Evolutionary conservation across 2,797 vertebrate genomes (phyloP), one percentile per base, ranked within the genome.

Genomic region (Sylvilagus floridanus): DNA sequence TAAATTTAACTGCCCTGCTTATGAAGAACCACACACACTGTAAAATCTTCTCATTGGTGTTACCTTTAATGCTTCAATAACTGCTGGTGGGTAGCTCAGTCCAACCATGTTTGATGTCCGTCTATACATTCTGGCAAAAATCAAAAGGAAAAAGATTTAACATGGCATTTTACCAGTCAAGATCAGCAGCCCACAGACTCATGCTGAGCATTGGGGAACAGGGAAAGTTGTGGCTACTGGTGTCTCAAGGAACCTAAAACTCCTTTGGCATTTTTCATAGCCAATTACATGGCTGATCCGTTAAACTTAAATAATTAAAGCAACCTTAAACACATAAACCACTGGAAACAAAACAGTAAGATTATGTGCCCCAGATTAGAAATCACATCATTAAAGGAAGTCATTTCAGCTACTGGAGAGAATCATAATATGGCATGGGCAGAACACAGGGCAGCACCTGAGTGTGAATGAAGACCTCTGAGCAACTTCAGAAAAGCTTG

Each of bases 11-110:
- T 76, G 0, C 28, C n/a, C 17, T 62, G 86, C 89, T 63, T 65
- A 75, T 35, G 63, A 17, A 5, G 28, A 63, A 68, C 26, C 5
- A 24, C 30, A 21, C 16, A 73, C 10, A 79, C 0, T 73, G 1
- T 57, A 57, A 66, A 69, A n/a, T 1, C 50, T 52, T 82, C 94
- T 94, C 30, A 42, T 14, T 22, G 0, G 26, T 7, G 87, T 98
- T 99, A 99, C 99, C 99, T 99, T 99, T 92, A 99, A 98, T 77
- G 98, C 99, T 96, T 98, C 98, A 97, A 99, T 99, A 97, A 99
- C 99, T 91, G 98, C 98, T 96, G 99, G 97, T 2, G 99, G 99
- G 96, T 99, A 99, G 98, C 98, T 99, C 95, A 99, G 98, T 95
- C 99, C 99, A 17, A 99, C 99, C 99, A 99, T 99, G 98, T 99